These are phyloP conservation scores for Spodoptera frugiperda DNA, from an alignment of 1,140 invertebrate species.

Conservation along the genomic window DNA sequence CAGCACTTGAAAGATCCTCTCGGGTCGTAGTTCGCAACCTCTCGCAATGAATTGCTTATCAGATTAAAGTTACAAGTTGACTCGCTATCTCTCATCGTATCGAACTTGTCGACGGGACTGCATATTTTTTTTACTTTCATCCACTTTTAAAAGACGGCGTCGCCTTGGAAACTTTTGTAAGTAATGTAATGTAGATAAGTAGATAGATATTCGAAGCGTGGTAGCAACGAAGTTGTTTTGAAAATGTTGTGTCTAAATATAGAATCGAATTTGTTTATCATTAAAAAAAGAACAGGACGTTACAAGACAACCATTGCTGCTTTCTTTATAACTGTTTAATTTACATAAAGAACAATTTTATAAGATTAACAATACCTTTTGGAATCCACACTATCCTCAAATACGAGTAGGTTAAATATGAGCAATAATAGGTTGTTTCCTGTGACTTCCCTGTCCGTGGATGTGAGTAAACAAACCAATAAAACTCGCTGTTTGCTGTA, in stretches of 20 bases:
- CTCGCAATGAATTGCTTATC: slow-evolving; percentile 32
- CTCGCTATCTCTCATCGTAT: slow-evolving; percentile 26
- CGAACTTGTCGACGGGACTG: slow-evolving; percentile 21
- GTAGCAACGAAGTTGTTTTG: neutral
- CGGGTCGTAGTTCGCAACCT: slow-evolving; percentile 24
- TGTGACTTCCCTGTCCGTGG: neutral
- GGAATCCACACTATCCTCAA: neutral
- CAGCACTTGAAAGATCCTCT: neutral
- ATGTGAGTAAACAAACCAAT: slow-evolving; percentile 26
- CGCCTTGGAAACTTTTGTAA: slow-evolving; percentile 2
- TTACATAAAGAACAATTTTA: too few species aligned
- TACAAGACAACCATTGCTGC: too few species aligned
- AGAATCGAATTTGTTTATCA: too few species aligned
- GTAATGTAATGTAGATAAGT: slow-evolving; percentile 11
- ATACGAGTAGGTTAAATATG: slow-evolving; percentile 13
- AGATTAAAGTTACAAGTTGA: slow-evolving; percentile 37
- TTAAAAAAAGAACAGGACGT: too few species aligned
- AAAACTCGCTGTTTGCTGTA: slow-evolving; percentile 26
- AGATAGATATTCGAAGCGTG: neutral
- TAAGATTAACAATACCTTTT: too few species aligned
- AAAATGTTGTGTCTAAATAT: neutral
- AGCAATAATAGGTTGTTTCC: slow-evolving; percentile 1
- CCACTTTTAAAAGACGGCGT: slow-evolving; percentile 1
- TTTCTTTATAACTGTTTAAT: too few species aligned
- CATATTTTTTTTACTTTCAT: slow-evolving; percentile 5